phyloP scores from a whole-genome alignment of 2,888 invertebrate species.

The Dilophus febrilis region DNA sequence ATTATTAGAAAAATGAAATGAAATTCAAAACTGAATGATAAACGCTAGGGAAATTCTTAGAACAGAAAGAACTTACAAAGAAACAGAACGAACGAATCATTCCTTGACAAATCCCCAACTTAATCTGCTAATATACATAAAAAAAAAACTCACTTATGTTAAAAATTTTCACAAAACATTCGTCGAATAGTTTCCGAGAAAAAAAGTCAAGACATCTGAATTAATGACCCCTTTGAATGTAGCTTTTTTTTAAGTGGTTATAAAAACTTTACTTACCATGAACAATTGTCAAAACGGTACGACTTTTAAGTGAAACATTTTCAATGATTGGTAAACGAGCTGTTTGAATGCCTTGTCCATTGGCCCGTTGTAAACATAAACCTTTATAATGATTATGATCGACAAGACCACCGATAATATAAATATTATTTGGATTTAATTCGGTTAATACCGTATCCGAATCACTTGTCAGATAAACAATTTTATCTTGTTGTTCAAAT shows the following conservation, averaged over 20 bases:
- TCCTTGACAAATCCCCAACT: no score
- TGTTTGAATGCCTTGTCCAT: slow-evolving; percentile 58
- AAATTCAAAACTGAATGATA: no score
- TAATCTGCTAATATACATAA: no score
- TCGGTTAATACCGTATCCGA: slow-evolving; percentile 67
- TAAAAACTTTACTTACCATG: slow-evolving; percentile 81
- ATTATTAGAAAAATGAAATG: no score
- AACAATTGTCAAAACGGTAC: slow-evolving; percentile 88
- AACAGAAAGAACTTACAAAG: no score
- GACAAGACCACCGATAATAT: slow-evolving; percentile 92
- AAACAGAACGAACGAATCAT: no score
- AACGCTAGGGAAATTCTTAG: no score
- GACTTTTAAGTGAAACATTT: slow-evolving; percentile 77
- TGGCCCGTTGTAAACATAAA: slow-evolving; percentile 65
- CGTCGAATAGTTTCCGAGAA: not conserved
- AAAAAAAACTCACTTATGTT: no score
- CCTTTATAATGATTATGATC: slow-evolving; percentile 97
- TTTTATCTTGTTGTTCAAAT: slow-evolving; percentile 50
- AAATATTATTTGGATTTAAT: slow-evolving; percentile 61
- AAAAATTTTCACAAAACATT: no score
- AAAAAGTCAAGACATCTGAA: not conserved
- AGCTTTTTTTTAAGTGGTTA: not conserved
- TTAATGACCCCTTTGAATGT: not conserved
- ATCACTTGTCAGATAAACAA: slow-evolving; percentile 88
- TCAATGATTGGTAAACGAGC: slow-evolving; percentile 77